A percentile compares a stretch with the other conserved stretches of the same genome.
Evolutionary conservation across 1,140 invertebrate genomes (phyloP).

Genomic region (Elysia chlorotica): DNA sequence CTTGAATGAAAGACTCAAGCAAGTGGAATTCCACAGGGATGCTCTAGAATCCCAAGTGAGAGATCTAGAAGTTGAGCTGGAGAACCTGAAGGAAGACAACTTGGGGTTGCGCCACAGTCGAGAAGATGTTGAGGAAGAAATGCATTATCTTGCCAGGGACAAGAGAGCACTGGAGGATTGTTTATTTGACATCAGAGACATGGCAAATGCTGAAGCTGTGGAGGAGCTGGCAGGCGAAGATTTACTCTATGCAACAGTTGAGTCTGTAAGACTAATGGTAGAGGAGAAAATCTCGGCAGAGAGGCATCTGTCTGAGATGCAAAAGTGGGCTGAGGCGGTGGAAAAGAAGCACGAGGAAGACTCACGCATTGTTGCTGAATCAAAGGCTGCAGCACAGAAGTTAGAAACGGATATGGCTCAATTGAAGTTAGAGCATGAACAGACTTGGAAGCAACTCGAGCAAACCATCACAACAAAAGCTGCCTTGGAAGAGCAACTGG

Average conservation of each 20-base stretch:
- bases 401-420: neutral
- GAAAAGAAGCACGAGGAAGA: neutral
- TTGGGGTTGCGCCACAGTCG: conserved; percentile 20
- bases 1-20: conserved; percentile 6
- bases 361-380: neutral
- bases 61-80: conserved; percentile 11
- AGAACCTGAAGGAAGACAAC: conserved; percentile 1
- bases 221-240: conserved; percentile 17
- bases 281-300: conserved; percentile 17
- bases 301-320: neutral
- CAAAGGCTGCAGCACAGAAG: neutral
- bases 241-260: conserved; percentile 14
- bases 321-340: neutral
- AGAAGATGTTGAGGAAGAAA: conserved; percentile 20
- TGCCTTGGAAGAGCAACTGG: neutral
- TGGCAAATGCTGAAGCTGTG: conserved; percentile 17
- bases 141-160: conserved; percentile 15
- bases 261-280: conserved; percentile 12
- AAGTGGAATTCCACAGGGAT: neutral
- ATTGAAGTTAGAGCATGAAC: neutral
- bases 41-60: neutral
- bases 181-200: conserved; percentile 27
- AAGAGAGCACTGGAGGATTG: conserved; percentile 21
- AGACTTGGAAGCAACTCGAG: conserved; percentile 5
- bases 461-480: neutral